phyloP scores from a whole-genome alignment of 2,888 invertebrate species.

The Ceraclea dissimilis region DNA sequence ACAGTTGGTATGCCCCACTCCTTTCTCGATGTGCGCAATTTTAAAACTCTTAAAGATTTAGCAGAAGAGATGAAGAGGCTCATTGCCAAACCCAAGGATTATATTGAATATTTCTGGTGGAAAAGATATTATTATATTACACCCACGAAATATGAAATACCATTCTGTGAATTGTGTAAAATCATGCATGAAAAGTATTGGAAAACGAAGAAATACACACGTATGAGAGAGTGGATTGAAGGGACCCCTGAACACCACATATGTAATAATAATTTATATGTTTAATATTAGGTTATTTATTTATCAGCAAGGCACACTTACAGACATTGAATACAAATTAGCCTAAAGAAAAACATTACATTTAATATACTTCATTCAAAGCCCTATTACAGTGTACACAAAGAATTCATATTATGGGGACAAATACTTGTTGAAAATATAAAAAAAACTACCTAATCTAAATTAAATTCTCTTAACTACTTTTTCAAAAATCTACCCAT shows the following conservation, averaged over 20 bases:
- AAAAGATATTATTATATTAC: constrained; percentile 40
- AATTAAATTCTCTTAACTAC: too few species aligned
- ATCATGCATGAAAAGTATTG: not conserved
- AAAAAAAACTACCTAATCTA: too few species aligned
- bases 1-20: constrained; percentile 51
- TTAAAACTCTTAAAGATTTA: constrained; percentile 32
- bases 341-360: too few species aligned
- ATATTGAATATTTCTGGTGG: constrained; percentile 60
- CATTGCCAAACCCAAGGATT: constrained; percentile 46
- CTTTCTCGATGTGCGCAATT: constrained; percentile 58
- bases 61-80: constrained; percentile 49
- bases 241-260: not conserved
- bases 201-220: not conserved
- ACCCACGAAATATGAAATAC: constrained; percentile 33
- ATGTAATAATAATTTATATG: not conserved
- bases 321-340: too few species aligned
- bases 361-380: too few species aligned
- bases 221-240: not conserved
- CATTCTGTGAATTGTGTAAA: not conserved
- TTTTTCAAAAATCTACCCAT: too few species aligned
- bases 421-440: too few species aligned
- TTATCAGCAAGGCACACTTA: too few species aligned
- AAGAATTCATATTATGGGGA: too few species aligned
- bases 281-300: too few species aligned
- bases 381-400: too few species aligned